Conservation (phyloP, 2,797 vertebrate genomes). For the Protonibea diacanthus region DNA sequence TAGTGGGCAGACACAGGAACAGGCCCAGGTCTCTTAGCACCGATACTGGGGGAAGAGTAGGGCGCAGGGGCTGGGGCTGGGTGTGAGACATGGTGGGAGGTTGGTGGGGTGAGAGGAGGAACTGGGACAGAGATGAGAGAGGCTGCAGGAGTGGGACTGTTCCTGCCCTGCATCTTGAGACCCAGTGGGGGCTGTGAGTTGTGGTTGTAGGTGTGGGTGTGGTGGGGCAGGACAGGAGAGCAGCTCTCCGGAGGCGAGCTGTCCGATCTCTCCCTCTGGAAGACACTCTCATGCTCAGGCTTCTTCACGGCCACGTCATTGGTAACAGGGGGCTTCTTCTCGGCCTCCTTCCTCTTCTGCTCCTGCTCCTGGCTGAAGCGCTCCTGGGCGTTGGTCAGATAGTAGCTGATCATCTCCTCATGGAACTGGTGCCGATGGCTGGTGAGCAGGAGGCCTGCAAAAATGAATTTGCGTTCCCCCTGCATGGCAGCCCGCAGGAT, state of each 20-base stretch:
- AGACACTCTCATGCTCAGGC: conserved; percentile 86
- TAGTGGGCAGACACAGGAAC: conserved; percentile 93
- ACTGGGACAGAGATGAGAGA: conserved; percentile 76
- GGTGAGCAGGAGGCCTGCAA: conserved; percentile 96
- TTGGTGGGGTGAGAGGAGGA: conserved; percentile 77
- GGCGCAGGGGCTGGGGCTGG: conserved; percentile 74
- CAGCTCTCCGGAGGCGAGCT: conserved; percentile 91
- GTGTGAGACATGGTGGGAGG: conserved; percentile 69
- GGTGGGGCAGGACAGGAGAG: conserved; percentile 91
- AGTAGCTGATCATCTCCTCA: conserved; percentile 99
- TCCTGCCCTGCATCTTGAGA: conserved; percentile 91
- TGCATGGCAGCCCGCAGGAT: conserved; percentile 99
- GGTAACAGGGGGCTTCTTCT: conserved; percentile 81
- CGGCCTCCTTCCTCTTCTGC: conserved; percentile 92
- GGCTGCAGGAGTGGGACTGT: conserved; percentile 88
- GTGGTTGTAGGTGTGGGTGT: conserved; percentile 88
- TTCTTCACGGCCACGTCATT: conserved; percentile 88
- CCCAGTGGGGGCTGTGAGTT: conserved; percentile 89
- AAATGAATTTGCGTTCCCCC: conserved; percentile 98
- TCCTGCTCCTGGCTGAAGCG: conserved; percentile 98
- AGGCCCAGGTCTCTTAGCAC: conserved; percentile 89
- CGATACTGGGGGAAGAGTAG: conserved; percentile 90
- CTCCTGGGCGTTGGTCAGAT: conserved; percentile 96
- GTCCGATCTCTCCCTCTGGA: conserved; percentile 89
- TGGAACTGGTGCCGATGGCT: conserved; percentile 99